Base-by-base conservation (phyloP, 2,113 vertebrate genomes). In the Epinephelus fuscoguttatus region DNA sequence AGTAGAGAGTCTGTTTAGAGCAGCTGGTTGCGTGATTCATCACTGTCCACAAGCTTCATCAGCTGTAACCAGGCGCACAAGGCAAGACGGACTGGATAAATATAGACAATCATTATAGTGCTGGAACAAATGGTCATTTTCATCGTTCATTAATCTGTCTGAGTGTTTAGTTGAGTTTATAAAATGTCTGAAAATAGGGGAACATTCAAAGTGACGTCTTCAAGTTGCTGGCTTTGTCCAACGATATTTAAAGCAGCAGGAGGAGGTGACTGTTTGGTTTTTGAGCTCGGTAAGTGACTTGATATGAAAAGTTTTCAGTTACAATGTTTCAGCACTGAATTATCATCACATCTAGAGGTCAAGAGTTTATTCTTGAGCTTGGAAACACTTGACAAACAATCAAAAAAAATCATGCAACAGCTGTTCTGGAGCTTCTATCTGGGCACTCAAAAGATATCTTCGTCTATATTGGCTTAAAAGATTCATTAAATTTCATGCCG, bases 11-110 rank as follows among this genome's bases (percentile, higher is more conserved):
- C 61, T 78, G 84, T 84, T 61, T 21, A 15, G 70, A 50, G 84
- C 90, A 86, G 90, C 86, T 77, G 85, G 23, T 33, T 9, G 61
- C 0, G 21, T 30, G 56, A 79, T 47, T 80, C 59, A 64, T 75
- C 73, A 60, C 66, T 10, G 53, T 49, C 40, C 42, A 70, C 72
- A 14, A 21, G 45, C 45, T 73, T 52, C 8, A 25, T 69, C 3
- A 75, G 23, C 53, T 11, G 13, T 8, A 50, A 61, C 9, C 62
- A 2, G 13, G 18, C 53, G 45, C 61, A 21, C 19, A 19, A 23
- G 37, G 37, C 61, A 40, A 52, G 61, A 2, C 3, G 17, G 52
- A 19, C 42, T 0, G 25, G 17, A 45, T 27, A 7, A 56, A 67
- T 45, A 74, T 4, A 45, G 23, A 55, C 49, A 12, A 37, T 21